These are phyloP conservation scores for Brotula barbata DNA, from an alignment of 2,797 vertebrate genomes.

Conservation along the genomic window DNA sequence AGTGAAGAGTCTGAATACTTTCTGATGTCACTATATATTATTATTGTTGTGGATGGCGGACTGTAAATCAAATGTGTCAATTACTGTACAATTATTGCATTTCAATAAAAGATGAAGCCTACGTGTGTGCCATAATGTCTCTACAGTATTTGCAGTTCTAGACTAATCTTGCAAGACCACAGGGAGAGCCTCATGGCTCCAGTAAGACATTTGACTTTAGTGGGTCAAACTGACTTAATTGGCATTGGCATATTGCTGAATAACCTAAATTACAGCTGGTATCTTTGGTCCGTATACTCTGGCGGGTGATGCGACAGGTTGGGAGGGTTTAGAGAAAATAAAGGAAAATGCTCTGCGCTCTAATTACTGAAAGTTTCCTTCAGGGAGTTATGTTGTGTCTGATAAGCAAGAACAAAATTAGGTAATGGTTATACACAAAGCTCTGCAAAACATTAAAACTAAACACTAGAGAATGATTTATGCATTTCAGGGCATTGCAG, in stretches of 20 bases:
- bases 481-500: neutral
- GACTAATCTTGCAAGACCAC: slow-evolving; percentile 42
- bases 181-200: slow-evolving; percentile 13
- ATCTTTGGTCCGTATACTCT: slow-evolving; percentile 7
- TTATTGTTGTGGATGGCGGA: too few relatives aligned
- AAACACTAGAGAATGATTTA: slow-evolving; percentile 12
- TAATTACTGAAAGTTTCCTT: slow-evolving; percentile 35
- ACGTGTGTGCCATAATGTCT: slow-evolving; percentile 9
- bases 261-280: slow-evolving; percentile 9
- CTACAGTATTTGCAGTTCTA: slow-evolving; percentile 6
- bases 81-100: slow-evolving; percentile 8
- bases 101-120: slow-evolving; percentile 18
- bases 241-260: slow-evolving; percentile 46
- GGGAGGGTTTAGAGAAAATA: neutral
- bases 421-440: slow-evolving; percentile 8
- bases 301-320: slow-evolving; percentile 19
- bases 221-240: slow-evolving; percentile 53
- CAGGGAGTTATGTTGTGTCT: slow-evolving; percentile 23
- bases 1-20: too few relatives aligned
- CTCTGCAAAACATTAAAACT: slow-evolving; percentile 14
- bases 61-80: slow-evolving; percentile 37
- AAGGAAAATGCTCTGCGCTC: slow-evolving; percentile 16
- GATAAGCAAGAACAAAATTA: slow-evolving; percentile 31
- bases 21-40: too few relatives aligned
- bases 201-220: slow-evolving; percentile 22